These are phyloP conservation scores for Luffia ferchaultella DNA, from an alignment of 2,888 invertebrate species.

Conservation along the genomic window DNA sequence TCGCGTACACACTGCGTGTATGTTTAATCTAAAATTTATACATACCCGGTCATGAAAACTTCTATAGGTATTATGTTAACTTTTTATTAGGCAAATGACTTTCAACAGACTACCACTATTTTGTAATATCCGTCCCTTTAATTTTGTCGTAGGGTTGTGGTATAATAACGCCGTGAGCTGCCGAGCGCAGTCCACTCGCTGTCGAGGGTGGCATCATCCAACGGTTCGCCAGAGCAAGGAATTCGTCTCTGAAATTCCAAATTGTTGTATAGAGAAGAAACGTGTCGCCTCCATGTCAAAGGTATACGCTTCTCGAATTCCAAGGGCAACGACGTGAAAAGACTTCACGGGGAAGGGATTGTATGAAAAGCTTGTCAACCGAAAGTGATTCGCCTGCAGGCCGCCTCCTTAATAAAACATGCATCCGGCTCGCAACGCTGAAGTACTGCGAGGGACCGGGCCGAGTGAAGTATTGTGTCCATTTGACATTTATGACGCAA, in stretches of 20 bases:
- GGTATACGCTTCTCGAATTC: neutral
- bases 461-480: constrained; percentile 36
- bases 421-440: constrained; percentile 4
- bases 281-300: neutral
- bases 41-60: no score
- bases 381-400: no score
- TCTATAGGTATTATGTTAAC: no score
- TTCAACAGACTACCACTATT: neutral
- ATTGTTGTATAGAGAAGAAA: neutral
- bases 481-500: constrained; percentile 47
- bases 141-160: neutral
- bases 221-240: no score
- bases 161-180: neutral
- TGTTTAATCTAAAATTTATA: no score
- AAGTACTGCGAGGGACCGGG: constrained; percentile 18
- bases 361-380: neutral
- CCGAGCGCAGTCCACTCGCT: neutral
- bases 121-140: neutral
- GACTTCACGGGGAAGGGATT: neutral
- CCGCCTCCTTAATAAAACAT: constrained; percentile 3
- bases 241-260: neutral
- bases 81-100: neutral
- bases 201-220: neutral
- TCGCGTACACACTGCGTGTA: no score
- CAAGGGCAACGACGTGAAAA: neutral